A percentile compares a stretch with the other conserved stretches of the same genome.
phyloP scores from a whole-genome alignment of 2,113 vertebrate genomes.

The human region DNA sequence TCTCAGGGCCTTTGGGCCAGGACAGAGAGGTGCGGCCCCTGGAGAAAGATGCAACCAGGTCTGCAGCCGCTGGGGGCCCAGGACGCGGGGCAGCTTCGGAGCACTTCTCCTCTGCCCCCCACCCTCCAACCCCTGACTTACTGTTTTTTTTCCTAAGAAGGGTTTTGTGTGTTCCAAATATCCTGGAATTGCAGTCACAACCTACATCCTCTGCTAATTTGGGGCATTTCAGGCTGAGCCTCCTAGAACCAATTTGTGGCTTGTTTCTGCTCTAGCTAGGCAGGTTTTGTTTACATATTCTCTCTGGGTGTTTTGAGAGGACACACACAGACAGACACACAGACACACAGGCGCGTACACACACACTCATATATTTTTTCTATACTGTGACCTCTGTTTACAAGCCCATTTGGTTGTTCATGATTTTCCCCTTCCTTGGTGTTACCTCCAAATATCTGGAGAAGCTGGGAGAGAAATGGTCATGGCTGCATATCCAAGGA shows the following conservation, averaged over 20 bases:
- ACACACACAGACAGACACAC: not conserved
- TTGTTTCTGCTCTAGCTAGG: not conserved
- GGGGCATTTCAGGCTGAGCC: not conserved
- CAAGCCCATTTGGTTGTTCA: not conserved
- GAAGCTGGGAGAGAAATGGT: not conserved
- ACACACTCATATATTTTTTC: not conserved
- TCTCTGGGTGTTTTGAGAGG: not conserved
- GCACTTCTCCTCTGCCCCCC: not conserved
- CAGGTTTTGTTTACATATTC: not conserved
- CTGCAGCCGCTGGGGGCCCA: not conserved
- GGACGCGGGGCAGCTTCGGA: not conserved
- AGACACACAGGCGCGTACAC: too few relatives aligned
- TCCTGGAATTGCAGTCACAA: not conserved
- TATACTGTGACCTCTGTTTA: not conserved
- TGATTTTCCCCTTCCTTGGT: not conserved
- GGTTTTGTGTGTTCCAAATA: not conserved
- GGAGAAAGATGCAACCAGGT: not conserved
- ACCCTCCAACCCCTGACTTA: not conserved
- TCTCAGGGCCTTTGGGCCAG: not conserved
- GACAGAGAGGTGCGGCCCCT: rapidly evolving
- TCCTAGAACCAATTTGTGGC: not conserved
- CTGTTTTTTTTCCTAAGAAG: not conserved
- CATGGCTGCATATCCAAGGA: not conserved
- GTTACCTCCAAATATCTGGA: slow-evolving; percentile 1
- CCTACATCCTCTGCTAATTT: not conserved